Conservation (phyloP, 2,113 vertebrate genomes). For the Butorides virescens region DNA sequence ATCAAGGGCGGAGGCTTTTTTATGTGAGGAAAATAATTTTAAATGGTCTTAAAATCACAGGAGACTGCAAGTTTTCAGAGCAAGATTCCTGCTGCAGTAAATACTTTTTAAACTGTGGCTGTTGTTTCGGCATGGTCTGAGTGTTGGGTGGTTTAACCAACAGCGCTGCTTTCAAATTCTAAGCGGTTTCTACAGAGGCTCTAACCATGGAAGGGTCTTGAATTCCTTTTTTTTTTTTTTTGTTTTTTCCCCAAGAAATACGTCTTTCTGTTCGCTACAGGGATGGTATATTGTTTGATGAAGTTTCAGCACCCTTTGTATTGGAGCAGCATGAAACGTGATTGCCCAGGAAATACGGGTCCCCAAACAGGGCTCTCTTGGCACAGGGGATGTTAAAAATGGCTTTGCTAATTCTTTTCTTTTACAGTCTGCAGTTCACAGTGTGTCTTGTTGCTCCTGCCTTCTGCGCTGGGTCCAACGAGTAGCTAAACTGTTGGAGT, state of each 20-base stretch:
- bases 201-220: not conserved
- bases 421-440: not conserved
- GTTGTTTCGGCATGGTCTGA: not conserved
- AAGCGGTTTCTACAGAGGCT: conserved; percentile 7
- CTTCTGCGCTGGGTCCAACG: not conserved
- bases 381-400: not conserved
- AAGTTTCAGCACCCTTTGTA: not conserved
- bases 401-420: not conserved
- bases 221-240: not conserved
- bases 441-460: not conserved
- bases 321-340: not conserved
- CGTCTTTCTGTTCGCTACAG: not conserved
- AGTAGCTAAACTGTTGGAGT: not conserved
- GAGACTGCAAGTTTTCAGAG: not conserved
- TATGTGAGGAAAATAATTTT: not conserved
- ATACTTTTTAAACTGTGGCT: not conserved
- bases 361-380: not conserved
- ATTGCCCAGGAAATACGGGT: not conserved
- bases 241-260: not conserved
- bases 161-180: conserved; percentile 2
- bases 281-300: not conserved
- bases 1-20: not conserved
- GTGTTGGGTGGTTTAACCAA: not conserved
- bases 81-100: not conserved
- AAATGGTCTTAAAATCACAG: conserved; percentile 4